A percentile compares a stretch with the other conserved stretches of the same genome.
Evolutionary conservation across 1,140 invertebrate genomes (phyloP).

Genomic region (Brachionus koreanus): DNA sequence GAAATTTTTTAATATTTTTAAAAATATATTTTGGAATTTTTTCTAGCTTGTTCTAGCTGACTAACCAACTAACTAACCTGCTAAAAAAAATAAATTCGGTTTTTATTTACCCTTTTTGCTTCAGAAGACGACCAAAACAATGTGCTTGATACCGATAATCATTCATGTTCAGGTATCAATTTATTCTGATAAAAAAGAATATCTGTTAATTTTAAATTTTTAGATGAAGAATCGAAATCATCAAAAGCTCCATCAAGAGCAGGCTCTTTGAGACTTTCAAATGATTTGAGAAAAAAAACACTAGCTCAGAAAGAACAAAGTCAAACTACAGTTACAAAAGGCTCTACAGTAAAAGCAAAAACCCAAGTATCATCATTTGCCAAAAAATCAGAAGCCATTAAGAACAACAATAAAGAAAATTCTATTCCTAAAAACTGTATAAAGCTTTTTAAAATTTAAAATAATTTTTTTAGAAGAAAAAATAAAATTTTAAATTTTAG

Average conservation of each 20-base stretch:
- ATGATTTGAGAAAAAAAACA: background rate
- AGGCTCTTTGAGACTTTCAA: background rate
- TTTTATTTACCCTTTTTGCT: background rate
- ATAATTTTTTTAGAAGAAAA: background rate
- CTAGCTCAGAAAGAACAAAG: background rate
- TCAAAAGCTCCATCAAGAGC: slow-evolving; percentile 14
- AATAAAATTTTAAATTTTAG: background rate
- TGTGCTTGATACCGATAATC: slow-evolving; percentile 20
- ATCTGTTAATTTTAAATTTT: background rate
- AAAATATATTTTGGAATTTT: background rate
- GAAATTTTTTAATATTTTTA: no score
- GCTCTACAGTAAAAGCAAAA: background rate
- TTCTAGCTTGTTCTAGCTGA: background rate
- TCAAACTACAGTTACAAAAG: background rate
- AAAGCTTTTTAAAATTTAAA: background rate
- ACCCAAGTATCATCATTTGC: background rate
- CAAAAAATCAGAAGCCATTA: background rate
- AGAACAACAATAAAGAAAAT: slow-evolving; percentile 28
- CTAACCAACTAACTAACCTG: background rate
- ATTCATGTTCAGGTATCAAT: slow-evolving; percentile 33
- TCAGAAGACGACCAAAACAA: slow-evolving; percentile 14
- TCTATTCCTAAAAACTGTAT: slow-evolving; percentile 21
- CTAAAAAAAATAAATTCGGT: background rate
- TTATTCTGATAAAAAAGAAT: background rate
- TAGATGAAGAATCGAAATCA: slow-evolving; percentile 23